Evolutionary conservation across 2,797 vertebrate species (phyloP).

Genomic region (Rhyacichthys aspro): DNA sequence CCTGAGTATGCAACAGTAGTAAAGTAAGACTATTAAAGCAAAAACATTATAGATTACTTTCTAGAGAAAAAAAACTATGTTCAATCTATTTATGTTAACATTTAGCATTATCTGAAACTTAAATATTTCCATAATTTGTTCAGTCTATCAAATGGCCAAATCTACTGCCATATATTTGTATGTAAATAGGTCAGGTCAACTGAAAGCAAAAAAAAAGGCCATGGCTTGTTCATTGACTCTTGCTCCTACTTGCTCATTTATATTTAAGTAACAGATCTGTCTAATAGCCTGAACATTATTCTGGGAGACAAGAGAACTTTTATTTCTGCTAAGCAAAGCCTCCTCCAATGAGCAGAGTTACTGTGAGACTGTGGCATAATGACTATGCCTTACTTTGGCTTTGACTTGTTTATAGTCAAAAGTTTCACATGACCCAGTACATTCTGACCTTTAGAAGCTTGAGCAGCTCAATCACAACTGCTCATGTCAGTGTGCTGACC

Average conservation of each 20-base stretch:
- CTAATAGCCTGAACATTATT: constrained; percentile 51
- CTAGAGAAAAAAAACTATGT: background rate
- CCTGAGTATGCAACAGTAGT: background rate
- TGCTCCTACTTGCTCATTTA: constrained; percentile 70
- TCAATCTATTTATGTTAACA: constrained; percentile 27
- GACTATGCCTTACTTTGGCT: constrained; percentile 16
- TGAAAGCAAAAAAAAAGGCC: constrained; percentile 34
- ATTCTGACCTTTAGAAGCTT: background rate
- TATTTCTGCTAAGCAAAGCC: constrained; percentile 44
- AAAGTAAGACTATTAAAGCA: too few species aligned
- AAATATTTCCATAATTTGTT: constrained; percentile 23
- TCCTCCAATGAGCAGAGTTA: constrained; percentile 42
- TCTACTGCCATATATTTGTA: constrained; percentile 47
- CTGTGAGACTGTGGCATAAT: constrained; percentile 36
- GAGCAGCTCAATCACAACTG: too few species aligned
- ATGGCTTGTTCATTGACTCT: constrained; percentile 25
- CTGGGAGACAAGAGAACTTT: constrained; percentile 50
- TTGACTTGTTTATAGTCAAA: constrained; percentile 16
- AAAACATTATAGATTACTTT: too few species aligned
- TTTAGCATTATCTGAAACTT: constrained; percentile 26
- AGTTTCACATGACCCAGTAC: constrained; percentile 14
- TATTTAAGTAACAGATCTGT: constrained; percentile 63
- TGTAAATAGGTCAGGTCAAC: constrained; percentile 44
- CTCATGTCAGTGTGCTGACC: too few species aligned
- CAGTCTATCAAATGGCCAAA: constrained; percentile 24